Base-by-base conservation (phyloP, 2,113 vertebrate genomes). In the Phaetusa simplex region DNA sequence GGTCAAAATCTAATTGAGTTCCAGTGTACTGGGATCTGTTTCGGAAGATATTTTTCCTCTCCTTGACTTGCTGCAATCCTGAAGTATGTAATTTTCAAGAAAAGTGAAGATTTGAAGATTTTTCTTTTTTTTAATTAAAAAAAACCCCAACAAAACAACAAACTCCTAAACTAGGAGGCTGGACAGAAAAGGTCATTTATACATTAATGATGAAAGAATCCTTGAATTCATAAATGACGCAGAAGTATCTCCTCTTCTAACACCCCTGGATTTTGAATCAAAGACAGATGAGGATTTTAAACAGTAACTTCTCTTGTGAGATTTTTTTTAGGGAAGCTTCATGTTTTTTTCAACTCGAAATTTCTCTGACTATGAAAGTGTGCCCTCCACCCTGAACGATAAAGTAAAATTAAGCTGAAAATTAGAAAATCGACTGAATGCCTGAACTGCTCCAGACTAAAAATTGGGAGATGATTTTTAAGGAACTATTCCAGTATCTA, bases 1-100 rank as follows among this genome's bases (percentile, higher is more conserved):
- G 95, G 95, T 97, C 78, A 97, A 96, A 95, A 88, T 94, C 81
- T 97, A 97, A 96, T 95, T 95, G 93, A 92, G 62, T 94, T 82
- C 59, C 66, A 23, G 32, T 53, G 29, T 90, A 72, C 32, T 24
- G 18, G 65, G 29, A 50, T 94, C 91, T 82, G 49, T 88, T 89
- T 92, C 52, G 47, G 71, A 93, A 70, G 40, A 72, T 82, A 58
- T 72, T 93, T 94, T 93, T 42, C 50, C 17, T 76, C 66, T 92
- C 61, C 88, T 92, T 91, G 61, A 93, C 36, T 73, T 87, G 16
- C 11, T 43, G 6, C 40, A 21, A 86, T 96, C 85, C 42, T 88
- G 62, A 86, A 40, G 20, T 88, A 38, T 36, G 15, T 56, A 55
- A 85, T 53, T 86, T 94, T 95, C 34, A 79, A 82, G 61, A 72